These are phyloP conservation scores for Microhierax caerulescens DNA, from an alignment of 2,797 vertebrate genomes.

Conservation along the genomic window DNA sequence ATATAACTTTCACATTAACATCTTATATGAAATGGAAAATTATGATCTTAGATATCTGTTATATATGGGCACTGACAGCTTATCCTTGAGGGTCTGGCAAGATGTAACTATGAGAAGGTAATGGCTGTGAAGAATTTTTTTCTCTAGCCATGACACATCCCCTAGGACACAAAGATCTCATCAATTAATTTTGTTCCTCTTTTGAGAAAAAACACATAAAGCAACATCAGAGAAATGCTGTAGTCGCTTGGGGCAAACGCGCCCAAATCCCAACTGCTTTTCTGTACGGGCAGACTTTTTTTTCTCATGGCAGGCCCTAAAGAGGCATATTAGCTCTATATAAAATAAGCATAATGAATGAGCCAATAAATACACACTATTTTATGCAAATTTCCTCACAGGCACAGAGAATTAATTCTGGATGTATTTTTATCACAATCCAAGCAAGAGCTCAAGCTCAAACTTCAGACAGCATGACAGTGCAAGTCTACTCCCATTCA, in stretches of 20 bases:
- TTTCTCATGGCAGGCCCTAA: not conserved
- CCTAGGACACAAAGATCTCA: constrained; percentile 41
- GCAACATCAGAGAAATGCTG: not conserved
- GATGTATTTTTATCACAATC: not conserved
- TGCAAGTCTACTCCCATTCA: not conserved
- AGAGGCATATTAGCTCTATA: not conserved
- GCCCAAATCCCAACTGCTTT: not conserved
- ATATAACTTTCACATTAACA: constrained; percentile 44
- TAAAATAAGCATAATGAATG: not conserved
- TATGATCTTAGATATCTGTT: constrained; percentile 53
- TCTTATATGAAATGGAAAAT: constrained; percentile 63
- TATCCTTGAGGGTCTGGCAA: constrained; percentile 58
- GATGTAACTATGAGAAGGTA: constrained; percentile 54
- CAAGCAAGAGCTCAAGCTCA: not conserved
- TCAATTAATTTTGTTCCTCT: constrained; percentile 28
- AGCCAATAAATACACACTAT: not conserved
- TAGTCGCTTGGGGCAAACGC: not conserved
- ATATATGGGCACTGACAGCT: constrained; percentile 26
- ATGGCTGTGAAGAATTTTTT: constrained; percentile 45
- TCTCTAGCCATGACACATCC: not conserved
- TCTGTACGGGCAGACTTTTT: not conserved
- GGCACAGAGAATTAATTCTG: not conserved
- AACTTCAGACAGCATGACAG: not conserved
- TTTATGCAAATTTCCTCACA: not conserved
- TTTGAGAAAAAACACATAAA: not conserved